Conservation (phyloP, 1,140 invertebrate genomes). For the Dreissena polymorpha region DNA sequence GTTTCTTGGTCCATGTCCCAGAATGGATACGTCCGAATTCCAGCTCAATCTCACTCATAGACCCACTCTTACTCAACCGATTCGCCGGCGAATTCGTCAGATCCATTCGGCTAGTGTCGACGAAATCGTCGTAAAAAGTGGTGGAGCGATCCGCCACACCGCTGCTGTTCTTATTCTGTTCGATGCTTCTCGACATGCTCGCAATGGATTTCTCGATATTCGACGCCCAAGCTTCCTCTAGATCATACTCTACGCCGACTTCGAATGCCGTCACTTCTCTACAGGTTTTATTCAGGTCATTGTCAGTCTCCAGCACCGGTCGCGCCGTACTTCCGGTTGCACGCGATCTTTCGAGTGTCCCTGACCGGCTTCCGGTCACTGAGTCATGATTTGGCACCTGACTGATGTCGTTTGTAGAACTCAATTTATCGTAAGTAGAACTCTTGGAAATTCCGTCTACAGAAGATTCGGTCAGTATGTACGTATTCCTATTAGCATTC, state of each 20-base stretch:
- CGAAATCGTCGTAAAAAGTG: slow-evolving; percentile 48
- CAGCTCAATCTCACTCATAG: slow-evolving; percentile 46
- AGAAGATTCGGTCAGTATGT: slow-evolving; percentile 39
- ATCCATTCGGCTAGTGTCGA: slow-evolving; percentile 46
- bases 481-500: slow-evolving; percentile 40
- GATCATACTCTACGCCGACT: slow-evolving; percentile 49
- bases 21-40: slow-evolving; percentile 60
- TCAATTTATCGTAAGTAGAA: slow-evolving; percentile 73
- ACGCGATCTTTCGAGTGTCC: slow-evolving; percentile 11
- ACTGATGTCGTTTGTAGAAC: slow-evolving; percentile 59
- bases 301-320: slow-evolving; percentile 4
- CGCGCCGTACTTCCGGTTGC: not conserved
- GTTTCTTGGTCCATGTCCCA: slow-evolving; percentile 73
- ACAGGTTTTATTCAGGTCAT: slow-evolving; percentile 40
- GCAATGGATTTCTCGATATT: slow-evolving; percentile 54
- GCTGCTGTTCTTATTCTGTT: slow-evolving; percentile 32
- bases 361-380: not conserved
- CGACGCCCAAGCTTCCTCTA: slow-evolving; percentile 50
- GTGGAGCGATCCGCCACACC: not conserved
- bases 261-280: slow-evolving; percentile 45
- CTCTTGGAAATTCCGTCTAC: slow-evolving; percentile 65
- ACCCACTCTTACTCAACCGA: slow-evolving; percentile 47
- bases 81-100: slow-evolving; percentile 44
- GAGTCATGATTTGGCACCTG: slow-evolving; percentile 58
- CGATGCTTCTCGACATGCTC: slow-evolving; percentile 48